Conservation (phyloP, 2,113 vertebrate genomes). For the Todiramphus saurophagus region DNA sequence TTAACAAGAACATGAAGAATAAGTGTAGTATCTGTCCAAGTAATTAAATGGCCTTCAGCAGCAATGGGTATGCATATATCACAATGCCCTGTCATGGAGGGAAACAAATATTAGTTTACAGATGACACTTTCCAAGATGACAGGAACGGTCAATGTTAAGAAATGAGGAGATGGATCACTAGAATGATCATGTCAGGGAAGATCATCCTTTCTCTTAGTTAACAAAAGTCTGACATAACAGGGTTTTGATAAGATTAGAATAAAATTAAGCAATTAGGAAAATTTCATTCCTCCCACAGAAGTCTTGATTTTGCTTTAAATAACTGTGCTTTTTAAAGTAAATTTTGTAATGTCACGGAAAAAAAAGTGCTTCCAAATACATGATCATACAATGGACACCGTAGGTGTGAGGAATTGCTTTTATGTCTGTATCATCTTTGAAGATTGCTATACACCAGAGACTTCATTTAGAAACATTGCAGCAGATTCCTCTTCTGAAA, state of each 20-base stretch:
- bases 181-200: not conserved
- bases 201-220: not conserved
- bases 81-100: not conserved
- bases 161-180: not conserved
- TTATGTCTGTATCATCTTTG: not conserved
- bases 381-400: not conserved
- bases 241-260: not conserved
- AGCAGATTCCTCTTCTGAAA: not conserved
- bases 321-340: not conserved
- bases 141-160: not conserved
- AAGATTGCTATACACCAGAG: not conserved
- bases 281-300: not conserved
- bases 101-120: not conserved
- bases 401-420: not conserved
- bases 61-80: not conserved
- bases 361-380: not conserved
- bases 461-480: not conserved
- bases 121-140: not conserved
- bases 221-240: not conserved
- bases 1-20: not conserved
- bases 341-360: not conserved
- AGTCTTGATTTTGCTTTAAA: not conserved
- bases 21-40: not conserved
- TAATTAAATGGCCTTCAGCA: not conserved
- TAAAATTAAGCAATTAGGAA: not conserved